These are phyloP conservation scores for Dromius quadrimaculatus DNA, from an alignment of 2,888 invertebrate genomes.

Conservation along the genomic window DNA sequence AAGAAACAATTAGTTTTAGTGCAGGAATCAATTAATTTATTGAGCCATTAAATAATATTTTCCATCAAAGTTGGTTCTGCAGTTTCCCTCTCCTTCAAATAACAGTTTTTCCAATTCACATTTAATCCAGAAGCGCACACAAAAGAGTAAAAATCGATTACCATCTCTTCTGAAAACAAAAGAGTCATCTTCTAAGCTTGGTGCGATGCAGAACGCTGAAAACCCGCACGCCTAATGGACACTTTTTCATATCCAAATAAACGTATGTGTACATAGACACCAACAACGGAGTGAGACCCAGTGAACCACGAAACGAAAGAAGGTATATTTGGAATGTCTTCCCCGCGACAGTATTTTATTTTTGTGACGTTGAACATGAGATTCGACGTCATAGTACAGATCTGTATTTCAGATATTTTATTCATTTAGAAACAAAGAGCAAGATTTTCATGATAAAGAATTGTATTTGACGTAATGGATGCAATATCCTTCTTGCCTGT, in stretches of 20 bases:
- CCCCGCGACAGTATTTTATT: constrained; percentile 29
- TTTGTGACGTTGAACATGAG: constrained; percentile 17
- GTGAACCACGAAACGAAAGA: constrained; percentile 2
- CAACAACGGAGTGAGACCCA: not conserved
- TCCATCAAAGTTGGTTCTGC: too few relatives aligned
- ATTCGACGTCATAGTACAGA: constrained; percentile 10
- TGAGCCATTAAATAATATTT: not conserved
- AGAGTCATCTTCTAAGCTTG: constrained; percentile 18
- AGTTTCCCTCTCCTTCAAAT: constrained; percentile 1
- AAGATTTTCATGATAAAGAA: too few relatives aligned
- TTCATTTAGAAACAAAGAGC: too few relatives aligned
- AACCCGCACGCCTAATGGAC: constrained; percentile 1
- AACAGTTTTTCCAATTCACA: constrained; percentile 33
- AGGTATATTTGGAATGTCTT: constrained; percentile 16
- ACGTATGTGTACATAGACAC: constrained; percentile 11
- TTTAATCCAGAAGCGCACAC: constrained; percentile 23
- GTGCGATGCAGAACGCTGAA: not conserved
- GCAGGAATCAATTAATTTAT: not conserved
- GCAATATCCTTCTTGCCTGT: too few relatives aligned
- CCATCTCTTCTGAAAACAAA: constrained; percentile 34
- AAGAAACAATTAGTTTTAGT: constrained; percentile 2
- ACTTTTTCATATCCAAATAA: constrained; percentile 30
- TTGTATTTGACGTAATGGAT: too few relatives aligned
- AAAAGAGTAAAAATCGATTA: constrained; percentile 26
- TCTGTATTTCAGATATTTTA: too few relatives aligned